Percentiles rank a stretch among this genome's conserved stretches.
Evolutionary conservation across 1,140 invertebrate species (phyloP).

Genomic region (Globodera rostochiensis): DNA sequence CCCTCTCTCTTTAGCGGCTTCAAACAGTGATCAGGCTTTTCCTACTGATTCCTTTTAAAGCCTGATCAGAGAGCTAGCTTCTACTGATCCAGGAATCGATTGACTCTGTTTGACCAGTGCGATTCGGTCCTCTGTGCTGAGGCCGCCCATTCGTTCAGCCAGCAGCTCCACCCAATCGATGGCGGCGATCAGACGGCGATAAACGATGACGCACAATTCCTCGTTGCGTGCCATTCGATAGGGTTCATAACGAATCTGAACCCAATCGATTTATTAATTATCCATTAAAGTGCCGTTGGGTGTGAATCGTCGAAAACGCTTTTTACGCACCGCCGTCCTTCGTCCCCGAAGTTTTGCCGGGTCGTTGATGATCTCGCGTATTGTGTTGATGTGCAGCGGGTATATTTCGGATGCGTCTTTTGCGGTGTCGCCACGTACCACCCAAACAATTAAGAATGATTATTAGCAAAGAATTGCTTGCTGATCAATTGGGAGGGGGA

Average conservation of each 20-base stretch:
- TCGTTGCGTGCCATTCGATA: conserved; percentile 64
- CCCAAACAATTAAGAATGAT: conserved; percentile 31
- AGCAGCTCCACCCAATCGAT: conserved; percentile 64
- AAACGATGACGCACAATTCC: conserved; percentile 60
- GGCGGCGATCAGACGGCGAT: conserved; percentile 63
- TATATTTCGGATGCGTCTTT: conserved; percentile 59
- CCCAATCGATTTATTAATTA: not conserved
- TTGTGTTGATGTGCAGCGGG: conserved; percentile 58
- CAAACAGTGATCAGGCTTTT: too few relatives aligned
- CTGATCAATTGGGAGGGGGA: not conserved
- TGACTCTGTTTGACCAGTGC: conserved; percentile 24
- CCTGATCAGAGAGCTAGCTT: too few relatives aligned
- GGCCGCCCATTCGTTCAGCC: conserved; percentile 55
- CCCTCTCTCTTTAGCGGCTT: too few relatives aligned
- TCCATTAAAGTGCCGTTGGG: too few relatives aligned
- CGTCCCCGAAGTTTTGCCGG: conserved; percentile 55
- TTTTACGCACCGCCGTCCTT: conserved; percentile 49
- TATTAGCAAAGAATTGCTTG: not conserved
- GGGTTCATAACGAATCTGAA: conserved; percentile 62
- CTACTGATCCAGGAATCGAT: not conserved
- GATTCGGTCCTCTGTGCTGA: conserved; percentile 52
- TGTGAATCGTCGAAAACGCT: too few relatives aligned
- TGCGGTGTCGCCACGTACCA: conserved; percentile 55
- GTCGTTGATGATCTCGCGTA: conserved; percentile 58
- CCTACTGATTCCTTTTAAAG: too few relatives aligned